These are phyloP conservation scores for Magallana nippona DNA, from an alignment of 2,888 invertebrate species.

Conservation along the genomic window DNA sequence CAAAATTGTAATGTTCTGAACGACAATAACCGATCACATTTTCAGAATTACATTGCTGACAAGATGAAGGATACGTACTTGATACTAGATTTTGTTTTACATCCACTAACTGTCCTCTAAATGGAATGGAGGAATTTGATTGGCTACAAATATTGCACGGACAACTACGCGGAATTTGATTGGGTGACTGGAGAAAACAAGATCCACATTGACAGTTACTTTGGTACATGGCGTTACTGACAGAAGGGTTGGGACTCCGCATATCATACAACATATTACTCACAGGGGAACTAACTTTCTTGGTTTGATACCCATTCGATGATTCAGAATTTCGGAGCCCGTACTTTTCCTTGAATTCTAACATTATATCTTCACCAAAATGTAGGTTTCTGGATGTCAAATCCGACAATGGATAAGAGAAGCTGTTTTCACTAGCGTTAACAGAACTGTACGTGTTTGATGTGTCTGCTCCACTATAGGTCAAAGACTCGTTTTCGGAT, in stretches of 20 bases:
- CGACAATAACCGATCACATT: background rate
- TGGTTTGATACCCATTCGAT: background rate
- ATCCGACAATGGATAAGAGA: slow-evolving; percentile 42
- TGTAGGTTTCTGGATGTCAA: background rate
- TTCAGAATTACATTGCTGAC: background rate
- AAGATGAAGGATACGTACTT: background rate
- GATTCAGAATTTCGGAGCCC: slow-evolving; percentile 3
- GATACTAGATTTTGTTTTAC: background rate
- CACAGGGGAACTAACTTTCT: background rate
- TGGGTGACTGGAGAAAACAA: background rate
- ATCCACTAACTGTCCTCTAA: background rate
- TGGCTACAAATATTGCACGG: slow-evolving; percentile 42
- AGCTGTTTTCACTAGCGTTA: slow-evolving; percentile 40
- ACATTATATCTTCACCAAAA: background rate
- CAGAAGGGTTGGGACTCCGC: background rate
- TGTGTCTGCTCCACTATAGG: slow-evolving; percentile 48
- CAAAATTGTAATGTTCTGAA: background rate
- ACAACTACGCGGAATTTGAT: slow-evolving; percentile 20
- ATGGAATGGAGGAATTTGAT: slow-evolving; percentile 36
- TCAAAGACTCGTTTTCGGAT: slow-evolving; percentile 44
- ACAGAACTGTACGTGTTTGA: slow-evolving; percentile 49
- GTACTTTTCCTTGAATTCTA: slow-evolving; percentile 14
- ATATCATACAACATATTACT: background rate
- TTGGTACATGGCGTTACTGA: slow-evolving; percentile 3
- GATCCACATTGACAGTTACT: background rate